phyloP scores from a whole-genome alignment of 2,797 vertebrate genomes.

The Lerista edwardsae region DNA sequence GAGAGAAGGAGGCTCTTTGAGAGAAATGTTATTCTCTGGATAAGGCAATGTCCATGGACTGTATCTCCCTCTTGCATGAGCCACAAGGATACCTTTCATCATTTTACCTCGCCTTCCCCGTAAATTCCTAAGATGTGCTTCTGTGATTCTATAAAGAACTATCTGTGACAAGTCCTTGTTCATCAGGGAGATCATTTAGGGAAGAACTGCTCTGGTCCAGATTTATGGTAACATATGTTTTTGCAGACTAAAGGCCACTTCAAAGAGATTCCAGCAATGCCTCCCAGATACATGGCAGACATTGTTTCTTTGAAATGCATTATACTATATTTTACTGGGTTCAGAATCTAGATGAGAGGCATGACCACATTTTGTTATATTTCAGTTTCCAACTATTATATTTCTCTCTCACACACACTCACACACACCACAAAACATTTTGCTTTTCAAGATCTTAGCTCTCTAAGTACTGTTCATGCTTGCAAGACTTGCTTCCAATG shows the following conservation, averaged over 20 bases:
- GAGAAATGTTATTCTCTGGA: not conserved
- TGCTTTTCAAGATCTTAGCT: not conserved
- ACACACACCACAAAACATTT: too few species aligned
- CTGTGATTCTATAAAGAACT: not conserved
- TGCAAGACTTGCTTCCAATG: not conserved
- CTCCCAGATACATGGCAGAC: not conserved
- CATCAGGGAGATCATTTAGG: not conserved
- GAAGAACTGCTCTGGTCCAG: not conserved
- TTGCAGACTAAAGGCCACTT: not conserved
- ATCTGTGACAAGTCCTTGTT: not conserved
- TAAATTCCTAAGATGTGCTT: not conserved
- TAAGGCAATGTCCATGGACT: not conserved
- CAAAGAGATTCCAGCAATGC: not conserved
- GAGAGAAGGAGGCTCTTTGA: not conserved
- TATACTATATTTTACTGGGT: not conserved
- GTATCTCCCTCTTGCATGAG: not conserved
- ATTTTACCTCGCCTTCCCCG: too few species aligned
- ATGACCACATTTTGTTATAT: not conserved
- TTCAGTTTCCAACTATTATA: too few species aligned
- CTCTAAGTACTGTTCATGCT: not conserved
- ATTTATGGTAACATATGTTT: not conserved
- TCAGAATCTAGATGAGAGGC: not conserved
- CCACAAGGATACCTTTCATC: not conserved
- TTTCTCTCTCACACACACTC: not conserved
- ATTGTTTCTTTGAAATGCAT: not conserved